Conservation (phyloP, 2,888 invertebrate species). For the Cyclophora albipunctata region DNA sequence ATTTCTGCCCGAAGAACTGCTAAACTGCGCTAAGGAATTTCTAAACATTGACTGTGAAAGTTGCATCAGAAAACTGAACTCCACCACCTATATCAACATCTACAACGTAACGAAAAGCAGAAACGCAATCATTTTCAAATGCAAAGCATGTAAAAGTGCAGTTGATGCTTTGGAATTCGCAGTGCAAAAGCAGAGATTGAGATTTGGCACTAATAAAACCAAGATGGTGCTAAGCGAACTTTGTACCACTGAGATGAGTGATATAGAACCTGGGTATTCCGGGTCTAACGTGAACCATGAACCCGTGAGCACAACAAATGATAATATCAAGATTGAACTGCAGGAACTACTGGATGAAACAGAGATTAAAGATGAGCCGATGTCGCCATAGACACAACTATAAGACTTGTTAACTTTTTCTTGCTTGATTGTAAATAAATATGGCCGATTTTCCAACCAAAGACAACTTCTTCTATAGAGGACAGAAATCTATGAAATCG, state of each 20-base stretch:
- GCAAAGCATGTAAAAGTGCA: slow-evolving; percentile 33
- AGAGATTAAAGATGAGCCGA: slow-evolving; percentile 35
- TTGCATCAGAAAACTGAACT: slow-evolving; percentile 46
- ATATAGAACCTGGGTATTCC: slow-evolving; percentile 29
- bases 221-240: slow-evolving; percentile 55
- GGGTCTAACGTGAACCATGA: slow-evolving; percentile 17
- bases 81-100: slow-evolving; percentile 30
- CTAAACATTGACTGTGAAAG: slow-evolving; percentile 46
- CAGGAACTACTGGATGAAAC: slow-evolving; percentile 8
- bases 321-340: slow-evolving; percentile 24
- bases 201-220: slow-evolving; percentile 27
- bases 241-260: slow-evolving; percentile 59
- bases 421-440: no score
- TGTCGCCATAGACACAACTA: slow-evolving; percentile 24
- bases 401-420: not conserved
- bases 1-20: slow-evolving; percentile 49
- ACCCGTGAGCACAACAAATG: slow-evolving; percentile 43
- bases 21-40: slow-evolving; percentile 33
- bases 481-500: no score
- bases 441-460: no score
- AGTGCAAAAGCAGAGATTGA: slow-evolving; percentile 40
- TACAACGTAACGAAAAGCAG: slow-evolving; percentile 38
- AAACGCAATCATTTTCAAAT: slow-evolving; percentile 44
- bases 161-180: slow-evolving; percentile 45
- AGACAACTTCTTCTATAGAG: no score